phyloP scores from a whole-genome alignment of 2,888 invertebrate genomes.

The Erebia aethiops region DNA sequence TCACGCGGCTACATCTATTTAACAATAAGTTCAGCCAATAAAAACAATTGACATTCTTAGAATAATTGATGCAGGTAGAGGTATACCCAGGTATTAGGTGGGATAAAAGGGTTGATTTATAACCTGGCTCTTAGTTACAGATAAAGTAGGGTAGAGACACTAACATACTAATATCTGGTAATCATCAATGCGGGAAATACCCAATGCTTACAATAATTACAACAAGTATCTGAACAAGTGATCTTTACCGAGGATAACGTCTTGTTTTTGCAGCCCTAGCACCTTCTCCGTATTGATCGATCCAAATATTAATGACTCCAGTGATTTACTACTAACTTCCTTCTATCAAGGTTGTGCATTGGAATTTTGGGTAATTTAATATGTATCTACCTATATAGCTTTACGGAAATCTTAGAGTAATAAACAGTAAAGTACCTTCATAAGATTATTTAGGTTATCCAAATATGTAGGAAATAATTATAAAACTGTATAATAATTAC shows the following conservation, averaged over 20 bases:
- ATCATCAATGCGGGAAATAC: slow-evolving; percentile 3
- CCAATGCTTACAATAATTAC: background rate
- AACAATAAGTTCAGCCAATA: too few relatives aligned
- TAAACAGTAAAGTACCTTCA: background rate
- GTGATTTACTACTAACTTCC: slow-evolving; percentile 21
- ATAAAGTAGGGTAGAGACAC: too few relatives aligned
- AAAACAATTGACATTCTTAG: too few relatives aligned
- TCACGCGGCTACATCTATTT: too few relatives aligned
- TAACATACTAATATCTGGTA: too few relatives aligned
- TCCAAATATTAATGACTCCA: slow-evolving; percentile 8
- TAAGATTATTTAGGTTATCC: background rate
- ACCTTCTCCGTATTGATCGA: slow-evolving; percentile 14
- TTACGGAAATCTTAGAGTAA: background rate
- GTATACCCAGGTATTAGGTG: too few relatives aligned
- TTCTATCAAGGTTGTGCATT: slow-evolving; percentile 6
- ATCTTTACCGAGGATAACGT: slow-evolving; percentile 15
- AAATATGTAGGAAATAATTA: background rate
- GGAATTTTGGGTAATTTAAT: slow-evolving; percentile 12
- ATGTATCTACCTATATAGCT: background rate
- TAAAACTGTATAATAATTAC: too few relatives aligned
- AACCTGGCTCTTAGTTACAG: too few relatives aligned
- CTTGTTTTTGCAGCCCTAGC: background rate
- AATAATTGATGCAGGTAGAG: too few relatives aligned
- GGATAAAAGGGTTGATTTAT: too few relatives aligned
- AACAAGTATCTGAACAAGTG: slow-evolving; percentile 6